Base-by-base conservation (phyloP, 2,888 invertebrate species). In the Callinectes sapidus region DNA sequence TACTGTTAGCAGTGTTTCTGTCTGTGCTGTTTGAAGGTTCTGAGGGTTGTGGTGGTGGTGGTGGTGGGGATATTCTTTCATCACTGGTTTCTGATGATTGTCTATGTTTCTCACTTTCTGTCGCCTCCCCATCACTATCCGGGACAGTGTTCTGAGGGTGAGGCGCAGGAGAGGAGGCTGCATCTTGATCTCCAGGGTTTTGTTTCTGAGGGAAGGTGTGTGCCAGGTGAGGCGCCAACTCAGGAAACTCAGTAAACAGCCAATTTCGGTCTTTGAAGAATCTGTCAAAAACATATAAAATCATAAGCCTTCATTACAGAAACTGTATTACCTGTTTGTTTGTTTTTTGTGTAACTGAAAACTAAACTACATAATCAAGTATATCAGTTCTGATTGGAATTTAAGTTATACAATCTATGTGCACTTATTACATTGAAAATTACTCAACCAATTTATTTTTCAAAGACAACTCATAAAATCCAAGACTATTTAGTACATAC, bases 231-330 rank as follows among this genome's bases (percentile, higher is more conserved):
- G 92, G 89, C 0, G 93, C 97, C 55, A 99, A 96, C 96, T 99
- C 99, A 0, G 99, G 98, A 96, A 99, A 99, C 96, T 99, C 99
- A 0, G 98, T 99, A 95, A 99, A 98, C 0, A 99, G 96, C 99
- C 99, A 99, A 95, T 99, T 98, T 0, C 99, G 97, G 95, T 99
- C 99, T 96, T 99, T 99, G 95, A 99, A 99, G 96, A 99, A 99
- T 95, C 98, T 97, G 95, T 71, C 95, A 71, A 71, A 28, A n/a
- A 71, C 10, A 13, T 28, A 71, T 71, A 28, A 23, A 28, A 28
- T 28, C 28, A 71, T 71, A 71, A 0, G 10, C 28, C 71, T 71
- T 28, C 28, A 28, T 71, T 28, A 23, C 5, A 71, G 71, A 71
- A 71, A 71, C 23, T 71, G n/a, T 28, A 28, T 28, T 71, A 61